Evolutionary conservation across 2,797 vertebrate species (phyloP).

Genomic region (Muscicapa striata): DNA sequence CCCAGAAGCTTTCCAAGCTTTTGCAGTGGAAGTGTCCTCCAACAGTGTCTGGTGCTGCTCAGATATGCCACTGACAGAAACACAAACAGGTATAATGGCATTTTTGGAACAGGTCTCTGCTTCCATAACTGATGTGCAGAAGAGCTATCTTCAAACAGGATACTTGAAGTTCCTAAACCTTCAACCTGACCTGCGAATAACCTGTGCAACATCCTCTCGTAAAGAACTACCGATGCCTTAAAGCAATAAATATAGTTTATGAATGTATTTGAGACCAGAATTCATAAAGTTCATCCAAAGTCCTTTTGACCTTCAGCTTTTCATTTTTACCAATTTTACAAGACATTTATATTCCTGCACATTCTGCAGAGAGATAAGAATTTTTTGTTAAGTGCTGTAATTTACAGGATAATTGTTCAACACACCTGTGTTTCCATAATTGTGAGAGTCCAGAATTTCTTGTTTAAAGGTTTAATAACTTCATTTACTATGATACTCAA

Average conservation of each 20-base stretch:
- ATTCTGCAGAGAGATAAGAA: neutral
- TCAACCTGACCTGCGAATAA: neutral
- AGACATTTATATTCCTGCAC: neutral
- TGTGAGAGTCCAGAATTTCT: neutral
- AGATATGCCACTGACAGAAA: neutral
- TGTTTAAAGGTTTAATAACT: constrained; percentile 41
- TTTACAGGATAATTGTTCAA: neutral
- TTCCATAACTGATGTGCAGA: neutral
- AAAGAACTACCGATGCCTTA: neutral
- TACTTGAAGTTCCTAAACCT: neutral
- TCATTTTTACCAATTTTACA: neutral
- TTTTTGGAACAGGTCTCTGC: neutral
- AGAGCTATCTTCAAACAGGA: neutral
- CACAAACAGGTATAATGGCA: neutral
- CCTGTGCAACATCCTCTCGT: neutral
- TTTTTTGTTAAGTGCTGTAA: neutral
- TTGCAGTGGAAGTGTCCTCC: neutral
- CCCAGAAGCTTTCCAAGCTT: neutral
- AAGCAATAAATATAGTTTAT: neutral
- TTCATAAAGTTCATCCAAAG: neutral
- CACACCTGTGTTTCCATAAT: neutral
- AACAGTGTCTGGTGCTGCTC: neutral
- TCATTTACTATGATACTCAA: constrained; percentile 1
- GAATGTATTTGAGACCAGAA: neutral
- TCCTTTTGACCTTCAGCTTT: neutral